Conservation (phyloP, 2,888 invertebrate genomes). For the Ypsolopha scabrella region DNA sequence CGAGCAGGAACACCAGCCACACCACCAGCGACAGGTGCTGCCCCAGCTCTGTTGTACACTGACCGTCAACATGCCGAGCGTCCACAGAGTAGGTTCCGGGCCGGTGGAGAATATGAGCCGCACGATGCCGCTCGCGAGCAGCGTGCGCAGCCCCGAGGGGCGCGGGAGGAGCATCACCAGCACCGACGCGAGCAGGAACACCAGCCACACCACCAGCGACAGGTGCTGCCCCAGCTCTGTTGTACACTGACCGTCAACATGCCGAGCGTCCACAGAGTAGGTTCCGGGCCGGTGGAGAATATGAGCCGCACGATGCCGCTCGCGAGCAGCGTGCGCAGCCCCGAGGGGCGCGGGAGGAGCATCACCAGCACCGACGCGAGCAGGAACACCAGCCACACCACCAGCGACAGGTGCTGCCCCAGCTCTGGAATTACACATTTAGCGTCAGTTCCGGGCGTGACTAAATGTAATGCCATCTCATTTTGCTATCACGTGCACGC, state of each 20-base stretch:
- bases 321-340: slow-evolving; percentile 82
- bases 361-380: slow-evolving; percentile 81
- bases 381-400: slow-evolving; percentile 87
- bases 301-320: slow-evolving; percentile 89
- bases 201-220: slow-evolving; percentile 89
- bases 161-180: slow-evolving; percentile 84
- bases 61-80: slow-evolving; percentile 90
- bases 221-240: slow-evolving; percentile 86
- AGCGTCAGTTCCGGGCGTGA: too few species aligned
- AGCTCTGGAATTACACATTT: slow-evolving; percentile 68
- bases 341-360: slow-evolving; percentile 82
- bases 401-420: slow-evolving; percentile 84
- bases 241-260: slow-evolving; percentile 78
- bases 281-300: slow-evolving; percentile 92
- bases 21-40: slow-evolving; percentile 88
- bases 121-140: slow-evolving; percentile 85
- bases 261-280: slow-evolving; percentile 88
- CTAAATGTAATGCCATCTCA: slow-evolving; percentile 5
- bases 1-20: slow-evolving; percentile 83
- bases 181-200: slow-evolving; percentile 78
- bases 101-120: slow-evolving; percentile 92
- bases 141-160: slow-evolving; percentile 81
- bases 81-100: slow-evolving; percentile 90
- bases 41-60: too few species aligned
- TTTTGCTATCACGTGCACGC: too few species aligned